These are phyloP conservation scores for Calidris pugnax DNA, from an alignment of 2,113 vertebrate species.

Conservation along the genomic window DNA sequence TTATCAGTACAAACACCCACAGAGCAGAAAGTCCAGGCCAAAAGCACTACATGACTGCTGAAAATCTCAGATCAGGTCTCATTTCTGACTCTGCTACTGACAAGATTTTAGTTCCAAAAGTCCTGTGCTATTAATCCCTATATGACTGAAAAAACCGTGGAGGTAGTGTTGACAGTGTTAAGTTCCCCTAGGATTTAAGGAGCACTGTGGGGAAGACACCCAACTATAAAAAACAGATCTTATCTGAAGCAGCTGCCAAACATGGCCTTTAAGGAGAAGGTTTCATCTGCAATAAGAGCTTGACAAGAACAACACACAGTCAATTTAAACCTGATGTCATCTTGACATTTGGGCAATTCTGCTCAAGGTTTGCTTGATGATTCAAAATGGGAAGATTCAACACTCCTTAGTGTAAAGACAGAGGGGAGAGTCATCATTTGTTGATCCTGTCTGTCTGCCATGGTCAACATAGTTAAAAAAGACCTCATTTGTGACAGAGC, in stretches of 20 bases:
- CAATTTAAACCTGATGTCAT: neutral
- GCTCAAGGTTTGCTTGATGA: neutral
- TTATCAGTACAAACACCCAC: neutral
- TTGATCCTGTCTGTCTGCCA: neutral
- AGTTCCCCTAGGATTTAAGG: neutral
- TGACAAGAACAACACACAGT: neutral
- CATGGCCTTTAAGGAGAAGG: neutral
- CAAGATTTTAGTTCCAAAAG: neutral
- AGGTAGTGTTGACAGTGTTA: neutral
- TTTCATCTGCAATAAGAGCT: neutral
- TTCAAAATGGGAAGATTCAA: neutral
- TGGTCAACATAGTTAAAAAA: neutral
- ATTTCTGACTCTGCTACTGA: neutral
- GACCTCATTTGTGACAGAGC: neutral
- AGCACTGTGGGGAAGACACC: neutral
- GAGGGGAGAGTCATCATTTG: neutral
- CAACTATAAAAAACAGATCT: neutral
- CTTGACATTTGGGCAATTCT: neutral
- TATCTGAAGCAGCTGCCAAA: neutral
- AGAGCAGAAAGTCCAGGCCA: neutral
- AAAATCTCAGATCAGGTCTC: neutral
- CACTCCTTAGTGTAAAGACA: neutral
- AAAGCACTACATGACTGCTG: neutral
- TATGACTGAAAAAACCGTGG: neutral
- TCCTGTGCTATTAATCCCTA: neutral